These are phyloP conservation scores for Petrocephalus schoutedeni DNA, from an alignment of 2,797 vertebrate species.

Conservation along the genomic window DNA sequence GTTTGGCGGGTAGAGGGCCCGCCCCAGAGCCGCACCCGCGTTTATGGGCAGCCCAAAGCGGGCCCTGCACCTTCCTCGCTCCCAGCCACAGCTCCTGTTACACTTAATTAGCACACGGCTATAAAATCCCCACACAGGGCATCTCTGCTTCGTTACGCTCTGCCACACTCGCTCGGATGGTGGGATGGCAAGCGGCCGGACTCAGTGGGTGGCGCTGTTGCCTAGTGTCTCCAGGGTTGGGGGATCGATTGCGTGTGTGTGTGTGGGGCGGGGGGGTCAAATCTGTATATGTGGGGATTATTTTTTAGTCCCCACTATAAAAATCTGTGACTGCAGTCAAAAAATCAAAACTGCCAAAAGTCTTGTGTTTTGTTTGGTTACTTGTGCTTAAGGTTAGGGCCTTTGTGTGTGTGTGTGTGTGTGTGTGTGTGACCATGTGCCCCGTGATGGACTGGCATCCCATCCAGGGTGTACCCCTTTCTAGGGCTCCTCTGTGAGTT, in stretches of 20 bases:
- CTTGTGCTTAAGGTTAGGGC: background rate
- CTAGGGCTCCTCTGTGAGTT: background rate
- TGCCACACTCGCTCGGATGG: slow-evolving; percentile 44
- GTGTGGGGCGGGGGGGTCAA: background rate
- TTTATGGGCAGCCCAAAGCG: slow-evolving; percentile 22
- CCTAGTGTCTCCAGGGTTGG: background rate
- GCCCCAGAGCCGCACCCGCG: background rate
- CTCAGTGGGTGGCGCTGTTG: slow-evolving; percentile 4
- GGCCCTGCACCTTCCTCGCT: slow-evolving; percentile 25
- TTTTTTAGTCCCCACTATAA: background rate
- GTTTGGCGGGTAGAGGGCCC: background rate
- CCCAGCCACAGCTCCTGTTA: slow-evolving; percentile 48
- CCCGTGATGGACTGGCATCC: background rate
- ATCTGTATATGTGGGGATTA: background rate
- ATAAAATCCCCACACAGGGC: slow-evolving; percentile 52
- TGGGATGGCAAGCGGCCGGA: slow-evolving; percentile 36
- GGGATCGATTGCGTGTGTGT: background rate
- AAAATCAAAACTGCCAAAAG: background rate
- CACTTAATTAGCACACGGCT: slow-evolving; percentile 52
- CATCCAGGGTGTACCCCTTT: background rate
- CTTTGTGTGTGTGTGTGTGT: background rate
- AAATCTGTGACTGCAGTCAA: background rate
- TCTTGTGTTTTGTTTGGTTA: background rate
- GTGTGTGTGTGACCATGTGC: background rate
- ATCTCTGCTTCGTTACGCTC: slow-evolving; percentile 40